A percentile compares a stretch with the other conserved stretches of the same genome.
Conservation (phyloP, 1,140 invertebrate species). For the Drosophila malerkotliana region DNA sequence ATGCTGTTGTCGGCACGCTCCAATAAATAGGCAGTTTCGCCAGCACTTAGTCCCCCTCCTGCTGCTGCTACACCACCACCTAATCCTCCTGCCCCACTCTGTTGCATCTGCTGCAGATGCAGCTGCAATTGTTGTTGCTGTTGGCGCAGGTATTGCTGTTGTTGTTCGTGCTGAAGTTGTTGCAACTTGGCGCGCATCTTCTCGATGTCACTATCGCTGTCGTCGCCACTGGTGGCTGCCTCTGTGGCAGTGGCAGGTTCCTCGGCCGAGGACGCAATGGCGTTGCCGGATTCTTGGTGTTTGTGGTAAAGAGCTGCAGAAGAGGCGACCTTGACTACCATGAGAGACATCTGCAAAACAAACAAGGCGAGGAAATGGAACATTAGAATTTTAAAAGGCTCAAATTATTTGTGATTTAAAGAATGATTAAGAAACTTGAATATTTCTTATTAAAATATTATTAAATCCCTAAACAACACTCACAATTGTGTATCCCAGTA, state of each 20-base stretch:
- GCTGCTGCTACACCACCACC: constrained; percentile 14
- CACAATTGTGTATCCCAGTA: constrained; percentile 75
- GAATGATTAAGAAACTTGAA: no score
- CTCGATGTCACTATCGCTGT: constrained; percentile 59
- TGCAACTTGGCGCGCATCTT: constrained; percentile 80
- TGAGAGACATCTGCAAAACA: constrained; percentile 72
- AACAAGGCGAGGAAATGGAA: background rate
- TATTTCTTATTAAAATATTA: no score
- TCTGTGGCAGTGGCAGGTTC: constrained; percentile 19
- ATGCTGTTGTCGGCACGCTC: constrained; percentile 74
- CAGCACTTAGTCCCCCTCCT: constrained; percentile 10
- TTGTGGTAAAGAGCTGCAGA: constrained; percentile 69
- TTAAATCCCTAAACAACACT: constrained; percentile 13
- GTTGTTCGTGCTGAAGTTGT: constrained; percentile 73
- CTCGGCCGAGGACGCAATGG: constrained; percentile 43
- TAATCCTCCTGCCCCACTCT: constrained; percentile 16
- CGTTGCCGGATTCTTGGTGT: constrained; percentile 49
- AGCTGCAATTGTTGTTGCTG: constrained; percentile 68
- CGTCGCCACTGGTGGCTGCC: constrained; percentile 44
- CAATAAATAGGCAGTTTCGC: constrained; percentile 82
- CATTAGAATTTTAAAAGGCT: background rate
- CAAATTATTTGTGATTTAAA: no score
- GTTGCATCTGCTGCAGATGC: constrained; percentile 68
- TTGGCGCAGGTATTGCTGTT: constrained; percentile 68
- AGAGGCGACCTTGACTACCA: constrained; percentile 80